Base-by-base conservation (phyloP, 2,797 vertebrate species). In the Mycteria americana region DNA sequence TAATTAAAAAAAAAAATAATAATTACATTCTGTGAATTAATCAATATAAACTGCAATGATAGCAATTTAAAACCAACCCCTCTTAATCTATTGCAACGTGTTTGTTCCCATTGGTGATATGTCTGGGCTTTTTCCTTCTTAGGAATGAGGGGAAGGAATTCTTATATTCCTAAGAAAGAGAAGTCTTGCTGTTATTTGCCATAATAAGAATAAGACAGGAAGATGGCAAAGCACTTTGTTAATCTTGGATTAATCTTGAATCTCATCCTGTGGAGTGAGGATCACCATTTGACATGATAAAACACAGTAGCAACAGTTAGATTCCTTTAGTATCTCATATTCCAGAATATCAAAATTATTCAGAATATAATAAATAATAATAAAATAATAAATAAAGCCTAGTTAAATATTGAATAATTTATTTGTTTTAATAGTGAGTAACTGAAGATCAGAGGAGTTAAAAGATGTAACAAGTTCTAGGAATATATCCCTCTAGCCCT, bases 21-120 rank as follows among this genome's bases (percentile, higher is more conserved):
- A 28, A 25, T 96, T 93, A 89, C 11, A 70, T 92, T 91, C 81
- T 86, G 51, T 85, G 80, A 95, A 97, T 95, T 95, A 97, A 95
- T 97, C 93, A 94, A 88, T 97, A 88, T 82, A 96, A 94, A 94
- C 68, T 89, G 31, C 60, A 92, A 82, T 48, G 35, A 92, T 56
- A 92, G 84, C 73, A 89, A 85, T 88, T 65, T 89, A 89, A 90
- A 91, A 90, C 83, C 62, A 79, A 30, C 51, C 7, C 46, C 39
- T 77, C 53, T 50, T 70, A 64, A 88, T 93, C 56, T 89, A 48
- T 50, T 95, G 53, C n/a, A 87, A 50, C 63, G 62, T 62, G 46
- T 77, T 87, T 80, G 6, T 43, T 89, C 19, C 65, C 35, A 30
- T 18, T 77, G 41, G 30, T 88, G 19, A 39, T 74, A 79, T 73